phyloP scores from a whole-genome alignment of 2,797 vertebrate species.

The Lophius americanus region DNA sequence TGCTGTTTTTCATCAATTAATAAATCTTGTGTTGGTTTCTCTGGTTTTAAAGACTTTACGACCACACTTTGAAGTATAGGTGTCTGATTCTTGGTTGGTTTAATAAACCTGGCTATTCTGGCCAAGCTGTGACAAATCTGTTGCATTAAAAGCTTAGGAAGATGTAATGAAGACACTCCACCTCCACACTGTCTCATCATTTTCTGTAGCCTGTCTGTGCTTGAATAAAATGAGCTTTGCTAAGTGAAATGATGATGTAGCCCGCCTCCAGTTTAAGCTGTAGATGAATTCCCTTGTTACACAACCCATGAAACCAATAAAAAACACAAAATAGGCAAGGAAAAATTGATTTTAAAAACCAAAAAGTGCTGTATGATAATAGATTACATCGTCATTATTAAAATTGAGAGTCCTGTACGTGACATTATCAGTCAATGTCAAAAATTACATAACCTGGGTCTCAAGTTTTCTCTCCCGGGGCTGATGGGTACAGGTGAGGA shows the following conservation, averaged over 20 bases:
- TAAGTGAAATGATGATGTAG: conserved; percentile 18
- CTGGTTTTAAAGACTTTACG: not conserved
- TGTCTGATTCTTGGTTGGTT: conserved; percentile 5
- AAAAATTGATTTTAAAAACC: not conserved
- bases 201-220: conserved; percentile 51
- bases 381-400: not conserved
- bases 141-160: conserved; percentile 8
- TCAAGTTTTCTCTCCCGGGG: conserved; percentile 22
- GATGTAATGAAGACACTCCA: conserved; percentile 10
- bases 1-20: too few relatives aligned
- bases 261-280: conserved; percentile 26
- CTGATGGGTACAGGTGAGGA: conserved; percentile 50
- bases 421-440: not conserved
- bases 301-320: not conserved
- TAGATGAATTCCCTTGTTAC: conserved; percentile 3
- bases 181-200: conserved; percentile 17
- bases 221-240: conserved; percentile 33
- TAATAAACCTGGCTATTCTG: not conserved
- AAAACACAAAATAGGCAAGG: conserved; percentile 5
- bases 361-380: not conserved
- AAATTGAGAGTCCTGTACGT: not conserved
- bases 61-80: not conserved
- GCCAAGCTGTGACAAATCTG: conserved; percentile 46
- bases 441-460: conserved; percentile 41
- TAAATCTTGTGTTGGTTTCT: not conserved